These are phyloP conservation scores for Rhinichthys osculus DNA, from an alignment of 2,797 vertebrate genomes.

Conservation along the genomic window DNA sequence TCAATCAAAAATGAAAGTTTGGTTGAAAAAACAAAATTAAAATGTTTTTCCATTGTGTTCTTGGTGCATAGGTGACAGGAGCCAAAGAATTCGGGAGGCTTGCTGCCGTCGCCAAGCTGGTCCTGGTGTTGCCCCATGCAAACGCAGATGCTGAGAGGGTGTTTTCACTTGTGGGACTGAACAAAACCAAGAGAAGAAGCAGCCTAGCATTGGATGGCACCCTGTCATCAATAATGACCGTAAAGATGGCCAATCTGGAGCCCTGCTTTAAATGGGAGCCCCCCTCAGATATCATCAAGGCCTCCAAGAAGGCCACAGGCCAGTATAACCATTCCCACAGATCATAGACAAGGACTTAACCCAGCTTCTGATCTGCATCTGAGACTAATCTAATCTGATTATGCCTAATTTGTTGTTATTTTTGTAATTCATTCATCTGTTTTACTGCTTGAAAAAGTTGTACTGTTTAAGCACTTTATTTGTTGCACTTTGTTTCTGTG, in stretches of 20 bases:
- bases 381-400: not conserved
- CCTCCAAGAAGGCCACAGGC: conserved; percentile 48
- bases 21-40: too few relatives aligned
- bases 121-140: conserved; percentile 49
- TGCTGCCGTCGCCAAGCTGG: conserved; percentile 34
- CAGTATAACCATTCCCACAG: conserved; percentile 29
- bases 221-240: conserved; percentile 49
- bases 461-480: not conserved
- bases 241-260: conserved; percentile 51
- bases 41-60: conserved; percentile 36
- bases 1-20: not conserved
- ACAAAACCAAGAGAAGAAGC: conserved; percentile 45
- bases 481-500: not conserved
- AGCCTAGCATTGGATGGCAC: conserved; percentile 43
- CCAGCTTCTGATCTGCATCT: not conserved
- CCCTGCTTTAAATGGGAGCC: conserved; percentile 56
- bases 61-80: conserved; percentile 46
- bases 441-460: not conserved
- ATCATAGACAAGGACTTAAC: not conserved
- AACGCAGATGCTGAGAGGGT: conserved; percentile 47
- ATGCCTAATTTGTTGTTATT: not conserved
- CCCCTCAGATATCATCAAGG: too few relatives aligned
- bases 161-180: conserved; percentile 49
- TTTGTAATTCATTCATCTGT: not conserved
- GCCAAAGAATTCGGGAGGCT: conserved; percentile 37